phyloP scores from a whole-genome alignment of 2,888 invertebrate genomes.

The Panzeria rudis region DNA sequence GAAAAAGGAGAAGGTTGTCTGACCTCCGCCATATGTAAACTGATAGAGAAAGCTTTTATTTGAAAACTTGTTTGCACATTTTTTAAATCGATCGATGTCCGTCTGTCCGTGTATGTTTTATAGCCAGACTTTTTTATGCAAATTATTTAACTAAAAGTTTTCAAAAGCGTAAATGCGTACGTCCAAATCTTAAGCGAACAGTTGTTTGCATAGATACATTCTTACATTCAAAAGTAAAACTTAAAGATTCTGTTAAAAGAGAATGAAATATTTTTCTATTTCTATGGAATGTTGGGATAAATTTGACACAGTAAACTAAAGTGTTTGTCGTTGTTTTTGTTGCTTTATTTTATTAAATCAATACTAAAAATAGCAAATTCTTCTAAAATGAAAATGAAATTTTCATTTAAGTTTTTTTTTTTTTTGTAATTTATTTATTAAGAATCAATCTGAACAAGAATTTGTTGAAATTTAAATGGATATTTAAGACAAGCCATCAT shows the following conservation, averaged over 20 bases:
- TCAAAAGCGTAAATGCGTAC: no score
- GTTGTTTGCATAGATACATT: background rate
- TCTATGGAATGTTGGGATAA: conserved; percentile 57
- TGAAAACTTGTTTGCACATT: no score
- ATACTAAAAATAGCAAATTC: conserved; percentile 61
- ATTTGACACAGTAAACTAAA: conserved; percentile 48
- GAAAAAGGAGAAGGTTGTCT: no score
- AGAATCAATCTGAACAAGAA: conserved; percentile 51
- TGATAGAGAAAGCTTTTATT: no score
- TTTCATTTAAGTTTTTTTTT: background rate
- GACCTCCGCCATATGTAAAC: no score
- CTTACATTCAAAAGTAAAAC: background rate
- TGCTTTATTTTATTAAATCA: conserved; percentile 47
- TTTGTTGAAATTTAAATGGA: conserved; percentile 39
- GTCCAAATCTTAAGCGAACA: background rate
- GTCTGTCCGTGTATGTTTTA: no score
- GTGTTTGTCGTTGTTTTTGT: conserved; percentile 10
- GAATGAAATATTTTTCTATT: conserved; percentile 48
- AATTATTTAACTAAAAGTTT: no score
- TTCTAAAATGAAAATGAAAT: conserved; percentile 39
- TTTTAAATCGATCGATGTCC: no score
- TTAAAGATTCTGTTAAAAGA: background rate
- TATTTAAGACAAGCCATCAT: conserved; percentile 10
- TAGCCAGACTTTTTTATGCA: no score
- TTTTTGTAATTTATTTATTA: conserved; percentile 45